A percentile compares a stretch with the other conserved stretches of the same genome.
Conservation (phyloP, 2,113 vertebrate species). For the Hypomesus transpacificus region DNA sequence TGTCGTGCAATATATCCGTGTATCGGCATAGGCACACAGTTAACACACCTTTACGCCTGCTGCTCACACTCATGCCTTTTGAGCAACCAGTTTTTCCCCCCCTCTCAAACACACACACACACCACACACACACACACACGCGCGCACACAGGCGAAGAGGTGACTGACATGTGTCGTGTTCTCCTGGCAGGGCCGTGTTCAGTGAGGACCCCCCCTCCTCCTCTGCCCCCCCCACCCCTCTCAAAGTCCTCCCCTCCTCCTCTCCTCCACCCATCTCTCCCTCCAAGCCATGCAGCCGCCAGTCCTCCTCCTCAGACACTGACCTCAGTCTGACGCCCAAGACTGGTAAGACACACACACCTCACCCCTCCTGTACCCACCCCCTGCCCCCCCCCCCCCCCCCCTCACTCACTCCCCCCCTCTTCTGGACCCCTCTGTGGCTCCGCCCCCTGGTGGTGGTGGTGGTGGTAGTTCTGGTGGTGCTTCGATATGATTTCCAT, state of each 20-base stretch:
- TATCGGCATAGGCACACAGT: too few relatives aligned
- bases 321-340: constrained; percentile 99
- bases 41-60: not conserved
- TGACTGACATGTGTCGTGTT: constrained; percentile 54
- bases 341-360: constrained; percentile 88
- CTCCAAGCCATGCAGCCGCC: constrained; percentile 99
- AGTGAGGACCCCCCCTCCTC: constrained; percentile 95
- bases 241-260: constrained; percentile 99
- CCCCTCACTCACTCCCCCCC: too few relatives aligned
- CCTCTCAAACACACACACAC: constrained; percentile 13
- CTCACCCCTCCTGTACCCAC: constrained; percentile 20
- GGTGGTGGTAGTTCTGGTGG: constrained; percentile 11
- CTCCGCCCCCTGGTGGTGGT: constrained; percentile 48
- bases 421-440: constrained; percentile 43
- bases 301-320: constrained; percentile 99
- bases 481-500: constrained; percentile 5
- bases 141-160: constrained; percentile 47
- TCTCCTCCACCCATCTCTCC: constrained; percentile 99
- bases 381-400: constrained; percentile 7
- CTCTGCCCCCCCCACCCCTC: constrained; percentile 98
- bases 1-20: not conserved
- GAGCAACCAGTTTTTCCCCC: too few relatives aligned
- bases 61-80: constrained; percentile 9
- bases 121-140: constrained; percentile 25
- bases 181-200: constrained; percentile 98